These are phyloP conservation scores for Masnerella sp. DNA, from an alignment of 2,888 invertebrate genomes.

Conservation along the genomic window DNA sequence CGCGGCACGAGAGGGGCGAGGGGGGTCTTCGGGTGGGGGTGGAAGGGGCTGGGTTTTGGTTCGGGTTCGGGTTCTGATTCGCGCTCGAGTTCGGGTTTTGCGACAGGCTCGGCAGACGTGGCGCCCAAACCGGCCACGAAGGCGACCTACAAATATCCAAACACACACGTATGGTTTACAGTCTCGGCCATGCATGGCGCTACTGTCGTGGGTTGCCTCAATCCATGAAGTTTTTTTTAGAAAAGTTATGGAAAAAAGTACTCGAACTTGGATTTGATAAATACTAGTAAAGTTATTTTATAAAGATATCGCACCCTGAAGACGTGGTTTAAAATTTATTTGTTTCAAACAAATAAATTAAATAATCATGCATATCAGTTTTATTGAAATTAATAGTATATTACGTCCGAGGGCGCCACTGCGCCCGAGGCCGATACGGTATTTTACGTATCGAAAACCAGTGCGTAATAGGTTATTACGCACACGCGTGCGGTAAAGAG, in stretches of 20 bases:
- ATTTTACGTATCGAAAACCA: too few relatives aligned
- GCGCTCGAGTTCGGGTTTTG: slow-evolving; percentile 67
- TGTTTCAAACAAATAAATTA: too few relatives aligned
- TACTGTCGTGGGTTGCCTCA: neutral
- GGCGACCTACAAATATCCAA: slow-evolving; percentile 79
- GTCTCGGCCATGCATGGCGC: slow-evolving; percentile 76
- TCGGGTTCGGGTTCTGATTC: slow-evolving; percentile 71
- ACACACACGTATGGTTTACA: slow-evolving; percentile 56
- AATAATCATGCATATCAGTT: too few relatives aligned
- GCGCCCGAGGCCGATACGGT: too few relatives aligned
- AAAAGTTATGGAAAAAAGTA: too few relatives aligned
- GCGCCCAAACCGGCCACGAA: slow-evolving; percentile 81
- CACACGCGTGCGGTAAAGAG: too few relatives aligned
- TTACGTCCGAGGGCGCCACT: too few relatives aligned
- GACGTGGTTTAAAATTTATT: too few relatives aligned
- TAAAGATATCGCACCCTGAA: too few relatives aligned
- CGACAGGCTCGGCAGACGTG: slow-evolving; percentile 76
- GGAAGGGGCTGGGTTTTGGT: slow-evolving; percentile 32
- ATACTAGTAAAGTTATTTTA: too few relatives aligned
- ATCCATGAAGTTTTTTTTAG: slow-evolving; percentile 19
- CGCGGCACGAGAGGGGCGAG: slow-evolving; percentile 68
- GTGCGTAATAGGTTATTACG: too few relatives aligned
- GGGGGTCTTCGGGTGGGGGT: slow-evolving; percentile 61
- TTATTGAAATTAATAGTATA: too few relatives aligned
- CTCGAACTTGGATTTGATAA: neutral